These are phyloP conservation scores for Lateolabrax maculatus DNA, from an alignment of 2,797 vertebrate genomes.

Conservation along the genomic window DNA sequence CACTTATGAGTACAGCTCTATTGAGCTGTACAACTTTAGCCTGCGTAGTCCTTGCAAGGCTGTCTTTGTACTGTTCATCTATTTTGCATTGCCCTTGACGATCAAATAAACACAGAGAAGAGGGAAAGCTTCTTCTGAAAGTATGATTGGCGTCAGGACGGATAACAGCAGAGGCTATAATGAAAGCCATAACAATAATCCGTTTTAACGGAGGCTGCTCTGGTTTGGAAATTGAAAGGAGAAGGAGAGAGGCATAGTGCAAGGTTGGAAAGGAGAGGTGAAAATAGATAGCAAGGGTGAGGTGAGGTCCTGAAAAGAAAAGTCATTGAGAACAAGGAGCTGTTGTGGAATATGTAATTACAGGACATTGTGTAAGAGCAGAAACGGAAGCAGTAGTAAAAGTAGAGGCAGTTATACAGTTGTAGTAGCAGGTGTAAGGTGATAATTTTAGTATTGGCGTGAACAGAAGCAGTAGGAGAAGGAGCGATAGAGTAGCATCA, in stretches of 20 bases:
- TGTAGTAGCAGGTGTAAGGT: neutral
- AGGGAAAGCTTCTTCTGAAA: constrained; percentile 71
- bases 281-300: constrained; percentile 43
- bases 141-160: constrained; percentile 66
- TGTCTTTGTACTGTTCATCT: constrained; percentile 77
- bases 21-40: constrained; percentile 74
- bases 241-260: constrained; percentile 33
- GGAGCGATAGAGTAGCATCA: neutral
- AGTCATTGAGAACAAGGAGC: constrained; percentile 27
- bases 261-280: constrained; percentile 44
- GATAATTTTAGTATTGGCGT: neutral
- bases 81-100: constrained; percentile 80
- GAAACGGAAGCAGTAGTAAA: neutral
- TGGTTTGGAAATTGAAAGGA: constrained; percentile 67
- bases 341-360: constrained; percentile 39
- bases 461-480: neutral
- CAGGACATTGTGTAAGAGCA: constrained; percentile 20
- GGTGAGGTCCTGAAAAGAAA: constrained; percentile 40
- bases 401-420: neutral
- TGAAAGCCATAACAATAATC: constrained; percentile 76
- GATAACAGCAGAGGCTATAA: constrained; percentile 72
- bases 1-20: constrained; percentile 73
- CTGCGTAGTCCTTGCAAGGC: constrained; percentile 55
- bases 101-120: constrained; percentile 77
- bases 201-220: constrained; percentile 57